A percentile compares a stretch with the other conserved stretches of the same genome.
phyloP scores from a whole-genome alignment of 2,113 vertebrate genomes.

The Mirza zaza region DNA sequence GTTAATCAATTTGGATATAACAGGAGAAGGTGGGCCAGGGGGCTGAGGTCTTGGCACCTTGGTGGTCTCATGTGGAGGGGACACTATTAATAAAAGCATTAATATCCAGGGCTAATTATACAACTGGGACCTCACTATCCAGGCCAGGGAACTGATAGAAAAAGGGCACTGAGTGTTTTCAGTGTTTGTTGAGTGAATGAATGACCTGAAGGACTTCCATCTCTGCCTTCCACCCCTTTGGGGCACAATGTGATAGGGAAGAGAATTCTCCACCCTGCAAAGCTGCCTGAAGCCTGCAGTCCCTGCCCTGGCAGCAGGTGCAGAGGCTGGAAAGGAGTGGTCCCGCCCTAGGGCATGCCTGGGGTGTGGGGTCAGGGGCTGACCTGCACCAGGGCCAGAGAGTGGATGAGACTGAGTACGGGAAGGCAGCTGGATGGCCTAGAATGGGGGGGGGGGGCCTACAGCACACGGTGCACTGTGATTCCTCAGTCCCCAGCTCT shows the following conservation, averaged over 20 bases:
- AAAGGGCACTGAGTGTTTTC: not conserved
- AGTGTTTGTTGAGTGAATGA: not conserved
- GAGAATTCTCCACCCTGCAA: not conserved
- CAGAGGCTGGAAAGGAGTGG: not conserved
- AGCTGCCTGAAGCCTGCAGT: not conserved
- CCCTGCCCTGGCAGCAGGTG: not conserved
- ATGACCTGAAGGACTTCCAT: not conserved
- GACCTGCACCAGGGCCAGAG: not conserved
- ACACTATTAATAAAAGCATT: not conserved
- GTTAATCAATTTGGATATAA: not conserved
- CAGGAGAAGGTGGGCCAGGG: not conserved
- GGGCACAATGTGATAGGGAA: too few relatives aligned
- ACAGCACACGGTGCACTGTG: fast-evolving
- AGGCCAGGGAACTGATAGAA: not conserved
- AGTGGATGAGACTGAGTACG: fast-evolving
- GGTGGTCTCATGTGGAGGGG: not conserved
- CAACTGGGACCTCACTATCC: not conserved
- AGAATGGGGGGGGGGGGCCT: not conserved
- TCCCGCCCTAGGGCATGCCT: not conserved
- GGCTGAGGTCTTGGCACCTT: not conserved
- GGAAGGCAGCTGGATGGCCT: not conserved
- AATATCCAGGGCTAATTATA: not conserved
- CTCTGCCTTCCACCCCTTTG: not conserved
- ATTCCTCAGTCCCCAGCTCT: too few relatives aligned
- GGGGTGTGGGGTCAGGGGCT: not conserved